These are phyloP conservation scores for Emmelina monodactyla DNA, from an alignment of 2,888 invertebrate species.

Conservation along the genomic window DNA sequence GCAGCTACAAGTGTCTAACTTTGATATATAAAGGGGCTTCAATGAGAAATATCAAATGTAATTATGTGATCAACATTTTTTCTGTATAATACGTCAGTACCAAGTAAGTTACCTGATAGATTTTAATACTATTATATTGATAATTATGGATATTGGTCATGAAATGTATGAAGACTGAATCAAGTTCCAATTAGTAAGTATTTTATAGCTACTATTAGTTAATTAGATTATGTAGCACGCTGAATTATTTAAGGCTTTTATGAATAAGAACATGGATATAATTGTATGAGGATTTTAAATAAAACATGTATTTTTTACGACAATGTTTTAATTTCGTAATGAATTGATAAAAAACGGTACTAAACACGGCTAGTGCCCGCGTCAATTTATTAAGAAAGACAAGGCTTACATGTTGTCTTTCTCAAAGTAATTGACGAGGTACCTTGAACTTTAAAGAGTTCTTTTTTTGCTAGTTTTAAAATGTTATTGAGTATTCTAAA, in stretches of 20 bases:
- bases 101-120: neutral
- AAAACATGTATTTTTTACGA: no score
- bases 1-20: constrained; percentile 82
- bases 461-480: no score
- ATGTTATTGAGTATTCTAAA: constrained; percentile 1
- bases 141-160: neutral
- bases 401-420: constrained; percentile 46
- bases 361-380: no score
- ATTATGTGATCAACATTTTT: neutral
- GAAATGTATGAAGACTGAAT: constrained; percentile 10
- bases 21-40: constrained; percentile 61
- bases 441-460: neutral
- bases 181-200: neutral
- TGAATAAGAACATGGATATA: neutral
- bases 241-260: neutral
- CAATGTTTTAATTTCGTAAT: no score
- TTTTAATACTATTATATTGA: neutral
- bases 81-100: neutral
- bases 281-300: constrained; percentile 10
- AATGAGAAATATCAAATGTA: neutral
- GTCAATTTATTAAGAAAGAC: constrained; percentile 58
- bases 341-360: no score
- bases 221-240: constrained; percentile 20
- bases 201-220: constrained; percentile 5
- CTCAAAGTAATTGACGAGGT: constrained; percentile 58